A percentile compares a stretch with the other conserved stretches of the same genome.
Conservation (phyloP, 2,888 invertebrate species). For the Eugnorisma glareosa region DNA sequence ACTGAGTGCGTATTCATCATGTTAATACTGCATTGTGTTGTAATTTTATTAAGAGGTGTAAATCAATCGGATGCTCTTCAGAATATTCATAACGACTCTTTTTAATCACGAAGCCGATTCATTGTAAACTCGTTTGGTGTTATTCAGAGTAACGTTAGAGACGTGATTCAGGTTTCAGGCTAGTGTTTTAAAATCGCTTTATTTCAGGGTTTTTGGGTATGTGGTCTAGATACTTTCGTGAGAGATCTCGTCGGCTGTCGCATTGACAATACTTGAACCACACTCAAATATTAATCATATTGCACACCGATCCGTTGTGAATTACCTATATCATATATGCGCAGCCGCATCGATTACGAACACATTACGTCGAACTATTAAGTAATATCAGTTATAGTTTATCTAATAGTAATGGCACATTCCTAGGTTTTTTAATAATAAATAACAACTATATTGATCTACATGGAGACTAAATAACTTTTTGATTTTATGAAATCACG, state of each 20-base stretch:
- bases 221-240: not conserved
- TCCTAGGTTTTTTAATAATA: not conserved
- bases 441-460: not conserved
- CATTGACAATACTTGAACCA: not conserved
- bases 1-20: not conserved
- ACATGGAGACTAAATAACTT: not conserved
- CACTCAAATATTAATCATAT: constrained; percentile 20
- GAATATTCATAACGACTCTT: not conserved
- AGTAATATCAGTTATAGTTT: constrained; percentile 7
- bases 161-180: not conserved
- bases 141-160: not conserved
- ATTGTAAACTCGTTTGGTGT: not conserved
- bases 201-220: not conserved
- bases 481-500: not conserved
- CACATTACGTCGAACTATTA: constrained; percentile 5
- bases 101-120: not conserved
- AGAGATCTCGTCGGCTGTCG: not conserved
- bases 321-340: constrained; percentile 10
- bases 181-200: not conserved
- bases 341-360: constrained; percentile 7
- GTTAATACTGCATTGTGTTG: not conserved
- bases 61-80: not conserved
- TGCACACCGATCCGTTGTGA: not conserved
- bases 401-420: not conserved
- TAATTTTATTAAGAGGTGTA: not conserved